Evolutionary conservation across 2,888 invertebrate species (phyloP).

Genomic region (Melipona beecheii): DNA sequence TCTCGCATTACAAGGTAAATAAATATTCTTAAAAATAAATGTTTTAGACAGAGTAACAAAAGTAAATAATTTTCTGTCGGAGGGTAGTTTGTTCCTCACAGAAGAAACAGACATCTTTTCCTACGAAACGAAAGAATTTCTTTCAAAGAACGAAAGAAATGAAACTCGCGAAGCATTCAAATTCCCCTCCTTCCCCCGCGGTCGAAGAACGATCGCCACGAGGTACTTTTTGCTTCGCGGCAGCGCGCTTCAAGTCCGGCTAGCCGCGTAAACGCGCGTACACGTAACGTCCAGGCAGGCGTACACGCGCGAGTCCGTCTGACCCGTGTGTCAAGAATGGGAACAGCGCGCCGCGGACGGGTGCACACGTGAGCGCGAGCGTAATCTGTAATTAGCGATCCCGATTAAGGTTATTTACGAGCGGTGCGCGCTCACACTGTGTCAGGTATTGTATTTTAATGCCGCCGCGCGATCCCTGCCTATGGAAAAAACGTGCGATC

Average conservation of each 20-base stretch:
- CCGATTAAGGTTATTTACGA: constrained; percentile 84
- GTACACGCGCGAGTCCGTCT: constrained; percentile 64
- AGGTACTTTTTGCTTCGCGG: background rate
- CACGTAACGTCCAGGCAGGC: background rate
- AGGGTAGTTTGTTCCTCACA: no score
- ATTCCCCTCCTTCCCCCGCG: background rate
- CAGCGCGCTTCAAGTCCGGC: constrained; percentile 18
- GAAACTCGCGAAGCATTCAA: background rate
- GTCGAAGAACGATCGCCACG: background rate
- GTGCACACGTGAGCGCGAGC: constrained; percentile 78
- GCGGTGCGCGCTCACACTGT: constrained; percentile 80
- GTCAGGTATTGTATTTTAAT: constrained; percentile 84
- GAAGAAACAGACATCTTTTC: no score
- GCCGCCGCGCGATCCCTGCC: constrained; percentile 64
- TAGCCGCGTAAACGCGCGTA: constrained; percentile 16
- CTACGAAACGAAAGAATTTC: no score
- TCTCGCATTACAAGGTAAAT: no score
- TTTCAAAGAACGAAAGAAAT: no score
- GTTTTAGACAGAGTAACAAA: no score
- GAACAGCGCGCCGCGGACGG: constrained; percentile 77
- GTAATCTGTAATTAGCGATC: constrained; percentile 84
- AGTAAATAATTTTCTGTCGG: no score
- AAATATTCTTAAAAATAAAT: no score
- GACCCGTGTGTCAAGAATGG: constrained; percentile 75
- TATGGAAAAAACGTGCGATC: constrained; percentile 55